Base-by-base conservation (phyloP, 2,113 vertebrate genomes). In the Myiozetetes cayanensis region DNA sequence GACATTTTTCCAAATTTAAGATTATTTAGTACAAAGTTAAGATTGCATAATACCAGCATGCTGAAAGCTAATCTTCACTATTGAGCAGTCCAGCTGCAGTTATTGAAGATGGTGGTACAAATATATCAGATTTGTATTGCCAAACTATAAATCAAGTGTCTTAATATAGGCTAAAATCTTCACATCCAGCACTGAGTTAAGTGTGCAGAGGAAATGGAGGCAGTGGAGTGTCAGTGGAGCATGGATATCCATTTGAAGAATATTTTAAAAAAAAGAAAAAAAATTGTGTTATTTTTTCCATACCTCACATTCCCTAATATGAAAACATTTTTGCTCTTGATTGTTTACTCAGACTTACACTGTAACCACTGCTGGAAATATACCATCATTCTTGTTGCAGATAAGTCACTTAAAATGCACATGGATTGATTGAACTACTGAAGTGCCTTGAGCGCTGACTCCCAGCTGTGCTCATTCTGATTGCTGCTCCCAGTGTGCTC, bases 351-450 rank as follows among this genome's bases (percentile, higher is more conserved):
- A 91, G 87, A 91, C 81, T 89, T 95, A 85, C 41, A 77, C 52
- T 88, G 46, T 79, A 95, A 84, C 90, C 74, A 53, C 85, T 84
- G 56, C 88, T 94, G 88, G 65, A 91, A 66, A 50, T 88, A 18
- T 11, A 72, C 41, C 44, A 72, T 75, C 9, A 7, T 94, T 87
- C 61, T 76, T 39, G 44, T 75, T 86, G 79, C 87, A 89, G 91
- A 92, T 94, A 96, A 96, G 79, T 97, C 78, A 78, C 95, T 98
- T 97, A 96, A 96, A 95, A 97, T 97, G 94, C 49, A 55, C 47
- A 27, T 17, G 89, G 87, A 95, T 94, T 97, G 95, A 96, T 97
- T 96, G 81, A 96, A 93, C 63, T 72, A 24, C 83, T 87, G 74
- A 84, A 95, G 90, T 75, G 59, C 90, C 94, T 91, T 66, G 72